Base-by-base conservation (phyloP, 2,797 vertebrate species). In the Gephyroberyx darwinii region DNA sequence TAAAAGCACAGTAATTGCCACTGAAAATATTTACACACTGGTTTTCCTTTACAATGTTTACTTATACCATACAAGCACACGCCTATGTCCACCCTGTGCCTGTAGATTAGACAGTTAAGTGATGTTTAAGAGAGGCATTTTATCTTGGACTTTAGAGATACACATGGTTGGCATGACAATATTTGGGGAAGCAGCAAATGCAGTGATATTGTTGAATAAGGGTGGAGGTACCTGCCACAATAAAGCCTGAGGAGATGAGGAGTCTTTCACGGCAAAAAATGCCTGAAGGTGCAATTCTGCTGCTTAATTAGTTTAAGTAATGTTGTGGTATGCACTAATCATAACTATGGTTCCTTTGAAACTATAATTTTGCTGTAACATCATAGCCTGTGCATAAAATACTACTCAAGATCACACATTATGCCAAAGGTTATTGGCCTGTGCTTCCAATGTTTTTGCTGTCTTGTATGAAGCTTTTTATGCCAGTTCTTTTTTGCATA, bases 1-100 rank as follows among this genome's bases (percentile, higher is more conserved):
- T 57, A 39, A 57, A 14, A 33, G 22, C 41, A 19, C 13, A 8
- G 56, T 55, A 19, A 54, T 69, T 59, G 47, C 55, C 47, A 66
- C 8, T 54, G 1, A 8, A 33, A 53, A 58, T 54, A 26, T 51
- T 35, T 37, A 48, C 19, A 20, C 51, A 54, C 37, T 57, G 30
- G 33, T 41, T 41, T 41, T 41, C 8, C 39, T 35, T 41, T 41
- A 41, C 39, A 41, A 33, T 56, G 60, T 62, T 13, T 52, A 47
- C 26, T 26, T 19, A 10, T 20, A 16, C 9, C 10, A 35, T 37
- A 5, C 37, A 22, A 33, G 5, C n/a, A n/a, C 50, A 52, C 8
- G n/a, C 17, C 31, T 35, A 20, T 39, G 20, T 31, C 53, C 5
- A 22, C 26, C 13, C 7, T 54, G 53, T 54, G 10, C 6, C 5